These are phyloP conservation scores for Limanda limanda DNA, from an alignment of 2,113 vertebrate genomes.

Conservation along the genomic window DNA sequence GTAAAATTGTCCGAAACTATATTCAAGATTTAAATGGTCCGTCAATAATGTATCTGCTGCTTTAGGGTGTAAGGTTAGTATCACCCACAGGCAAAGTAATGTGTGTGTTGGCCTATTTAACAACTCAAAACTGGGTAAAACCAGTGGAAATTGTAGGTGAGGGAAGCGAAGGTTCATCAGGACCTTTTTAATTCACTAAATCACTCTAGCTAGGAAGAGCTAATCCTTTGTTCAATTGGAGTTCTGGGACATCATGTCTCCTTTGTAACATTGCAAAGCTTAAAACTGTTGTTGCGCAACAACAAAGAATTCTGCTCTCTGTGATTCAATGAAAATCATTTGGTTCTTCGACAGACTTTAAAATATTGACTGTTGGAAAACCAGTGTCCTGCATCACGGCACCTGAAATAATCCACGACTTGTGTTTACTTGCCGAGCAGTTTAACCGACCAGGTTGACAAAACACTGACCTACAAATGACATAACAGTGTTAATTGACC, in stretches of 20 bases:
- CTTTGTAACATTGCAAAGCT: not conserved
- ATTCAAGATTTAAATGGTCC: not conserved
- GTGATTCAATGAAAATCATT: not conserved
- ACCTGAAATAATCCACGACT: not conserved
- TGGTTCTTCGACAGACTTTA: not conserved
- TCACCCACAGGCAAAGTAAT: not conserved
- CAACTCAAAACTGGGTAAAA: not conserved
- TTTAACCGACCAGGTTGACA: not conserved
- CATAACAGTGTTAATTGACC: not conserved
- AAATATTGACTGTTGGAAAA: slow-evolving; percentile 10
- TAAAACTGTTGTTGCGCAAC: not conserved
- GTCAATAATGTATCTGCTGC: too few relatives aligned
- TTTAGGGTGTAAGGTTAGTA: not conserved
- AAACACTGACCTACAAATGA: not conserved
- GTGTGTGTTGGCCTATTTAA: not conserved
- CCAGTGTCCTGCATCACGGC: not conserved
- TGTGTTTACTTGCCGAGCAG: not conserved
- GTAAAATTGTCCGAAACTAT: too few relatives aligned
- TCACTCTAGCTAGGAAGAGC: too few relatives aligned
- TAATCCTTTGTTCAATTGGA: too few relatives aligned
- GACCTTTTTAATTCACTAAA: too few relatives aligned
- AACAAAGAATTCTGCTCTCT: too few relatives aligned
- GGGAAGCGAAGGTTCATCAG: too few relatives aligned
- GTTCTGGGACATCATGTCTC: too few relatives aligned
- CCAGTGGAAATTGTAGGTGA: too few relatives aligned